Percentiles rank a stretch among this genome's conserved stretches.
Conservation (phyloP, 2,797 vertebrate species). For the Macropus fuliginosus region DNA sequence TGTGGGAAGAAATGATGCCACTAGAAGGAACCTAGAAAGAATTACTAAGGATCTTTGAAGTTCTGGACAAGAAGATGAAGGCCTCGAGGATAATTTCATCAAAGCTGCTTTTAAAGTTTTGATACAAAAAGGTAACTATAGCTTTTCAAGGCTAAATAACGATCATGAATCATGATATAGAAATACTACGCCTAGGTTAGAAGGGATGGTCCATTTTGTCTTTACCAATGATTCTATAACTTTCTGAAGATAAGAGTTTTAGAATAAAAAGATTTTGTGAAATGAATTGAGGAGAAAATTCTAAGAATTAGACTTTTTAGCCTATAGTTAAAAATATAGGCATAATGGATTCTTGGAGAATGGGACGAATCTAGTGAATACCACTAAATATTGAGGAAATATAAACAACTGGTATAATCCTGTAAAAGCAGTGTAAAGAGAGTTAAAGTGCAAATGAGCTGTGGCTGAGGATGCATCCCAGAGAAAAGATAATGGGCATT, state of each 20-base stretch:
- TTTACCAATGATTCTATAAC: not conserved
- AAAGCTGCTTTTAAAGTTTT: not conserved
- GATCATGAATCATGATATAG: not conserved
- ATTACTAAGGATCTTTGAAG: not conserved
- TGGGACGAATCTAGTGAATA: not conserved
- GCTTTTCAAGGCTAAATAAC: not conserved
- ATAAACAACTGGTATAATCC: not conserved
- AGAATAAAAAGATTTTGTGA: not conserved
- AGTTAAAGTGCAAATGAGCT: not conserved
- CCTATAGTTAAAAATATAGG: not conserved
- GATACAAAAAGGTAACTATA: not conserved
- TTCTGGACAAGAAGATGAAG: not conserved
- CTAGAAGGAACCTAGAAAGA: not conserved
- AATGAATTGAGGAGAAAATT: not conserved
- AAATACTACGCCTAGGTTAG: not conserved
- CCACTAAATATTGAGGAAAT: not conserved
- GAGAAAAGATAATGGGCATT: not conserved
- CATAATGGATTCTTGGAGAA: not conserved
- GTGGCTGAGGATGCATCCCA: not conserved
- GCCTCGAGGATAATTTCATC: not conserved
- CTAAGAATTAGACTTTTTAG: not conserved
- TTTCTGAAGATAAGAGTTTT: not conserved
- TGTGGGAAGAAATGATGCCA: not conserved
- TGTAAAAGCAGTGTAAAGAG: not conserved
- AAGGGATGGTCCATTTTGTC: not conserved